A percentile compares a stretch with the other conserved stretches of the same genome.
Conservation (phyloP, 2,113 vertebrate species). For the Hoplias malabaricus region DNA sequence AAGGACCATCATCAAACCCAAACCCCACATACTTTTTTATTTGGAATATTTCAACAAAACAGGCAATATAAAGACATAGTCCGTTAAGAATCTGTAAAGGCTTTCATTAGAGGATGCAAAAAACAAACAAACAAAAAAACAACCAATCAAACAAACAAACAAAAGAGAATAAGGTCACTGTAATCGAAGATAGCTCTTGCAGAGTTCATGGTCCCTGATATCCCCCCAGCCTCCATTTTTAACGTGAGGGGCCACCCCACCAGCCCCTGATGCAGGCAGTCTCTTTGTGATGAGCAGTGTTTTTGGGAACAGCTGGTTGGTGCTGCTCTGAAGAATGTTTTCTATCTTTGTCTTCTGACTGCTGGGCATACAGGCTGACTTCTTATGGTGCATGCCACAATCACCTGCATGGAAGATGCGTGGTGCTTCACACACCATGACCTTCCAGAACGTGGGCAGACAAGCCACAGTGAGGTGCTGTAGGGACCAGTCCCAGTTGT, state of each 20-base stretch:
- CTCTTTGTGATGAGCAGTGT: conserved; percentile 83
- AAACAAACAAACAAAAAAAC: conserved; percentile 56
- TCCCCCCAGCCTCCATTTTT: conserved; percentile 99
- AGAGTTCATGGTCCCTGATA: conserved; percentile 98
- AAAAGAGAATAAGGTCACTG: conserved; percentile 82
- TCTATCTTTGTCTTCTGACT: conserved; percentile 92
- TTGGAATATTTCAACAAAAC: conserved; percentile 77
- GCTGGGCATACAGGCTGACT: conserved; percentile 83
- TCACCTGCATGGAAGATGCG: conserved; percentile 94
- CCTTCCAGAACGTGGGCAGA: conserved; percentile 94
- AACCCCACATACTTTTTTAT: conserved; percentile 74
- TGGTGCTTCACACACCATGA: conserved; percentile 90
- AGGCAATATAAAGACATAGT: conserved; percentile 79
- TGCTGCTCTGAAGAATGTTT: conserved; percentile 84
- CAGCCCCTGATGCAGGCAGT: conserved; percentile 79
- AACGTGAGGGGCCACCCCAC: conserved; percentile 87
- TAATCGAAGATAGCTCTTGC: conserved; percentile 95
- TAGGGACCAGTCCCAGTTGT: conserved; percentile 99
- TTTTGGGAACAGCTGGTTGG: conserved; percentile 89
- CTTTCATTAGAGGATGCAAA: conserved; percentile 78
- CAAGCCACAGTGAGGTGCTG: conserved; percentile 91
- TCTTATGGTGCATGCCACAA: conserved; percentile 98
- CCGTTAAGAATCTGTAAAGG: conserved; percentile 76
- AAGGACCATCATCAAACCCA: conserved; percentile 67
- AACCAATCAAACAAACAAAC: conserved; percentile 62